These are phyloP conservation scores for Rotaria macrura DNA, from an alignment of 2,888 invertebrate genomes.

Conservation along the genomic window DNA sequence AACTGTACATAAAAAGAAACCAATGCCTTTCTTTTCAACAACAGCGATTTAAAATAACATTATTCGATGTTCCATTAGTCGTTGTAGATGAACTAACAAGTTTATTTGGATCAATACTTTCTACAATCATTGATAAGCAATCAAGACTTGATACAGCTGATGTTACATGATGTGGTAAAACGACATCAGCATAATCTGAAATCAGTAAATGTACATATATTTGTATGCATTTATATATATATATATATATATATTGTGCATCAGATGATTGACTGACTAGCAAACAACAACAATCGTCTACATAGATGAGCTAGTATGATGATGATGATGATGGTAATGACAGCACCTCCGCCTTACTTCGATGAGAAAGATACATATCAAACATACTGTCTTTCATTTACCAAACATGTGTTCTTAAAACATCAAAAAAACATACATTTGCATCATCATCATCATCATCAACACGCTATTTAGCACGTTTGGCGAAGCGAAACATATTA, in stretches of 20 bases:
- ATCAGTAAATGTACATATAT: not conserved
- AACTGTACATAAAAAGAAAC: not conserved
- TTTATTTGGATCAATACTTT: constrained; percentile 54
- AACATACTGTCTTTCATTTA: constrained; percentile 5
- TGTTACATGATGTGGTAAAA: not conserved
- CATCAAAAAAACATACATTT: not conserved
- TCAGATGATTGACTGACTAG: not conserved
- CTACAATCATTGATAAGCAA: constrained; percentile 62
- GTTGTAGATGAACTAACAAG: not conserved
- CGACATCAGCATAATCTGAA: not conserved
- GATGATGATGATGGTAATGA: not conserved
- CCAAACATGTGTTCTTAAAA: too few relatives aligned
- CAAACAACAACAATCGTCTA: not conserved
- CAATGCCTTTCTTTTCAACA: not conserved
- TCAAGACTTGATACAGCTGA: constrained; percentile 57
- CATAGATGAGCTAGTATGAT: not conserved
- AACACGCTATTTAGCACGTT: not conserved
- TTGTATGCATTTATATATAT: not conserved
- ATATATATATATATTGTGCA: not conserved
- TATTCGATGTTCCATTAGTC: not conserved
- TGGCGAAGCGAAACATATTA: not conserved
- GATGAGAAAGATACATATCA: not conserved
- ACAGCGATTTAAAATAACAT: not conserved
- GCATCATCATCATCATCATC: not conserved
- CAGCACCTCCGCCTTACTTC: not conserved